Base-by-base conservation (phyloP, 2,888 invertebrate species). In the Branchipolynoe longqiensis region DNA sequence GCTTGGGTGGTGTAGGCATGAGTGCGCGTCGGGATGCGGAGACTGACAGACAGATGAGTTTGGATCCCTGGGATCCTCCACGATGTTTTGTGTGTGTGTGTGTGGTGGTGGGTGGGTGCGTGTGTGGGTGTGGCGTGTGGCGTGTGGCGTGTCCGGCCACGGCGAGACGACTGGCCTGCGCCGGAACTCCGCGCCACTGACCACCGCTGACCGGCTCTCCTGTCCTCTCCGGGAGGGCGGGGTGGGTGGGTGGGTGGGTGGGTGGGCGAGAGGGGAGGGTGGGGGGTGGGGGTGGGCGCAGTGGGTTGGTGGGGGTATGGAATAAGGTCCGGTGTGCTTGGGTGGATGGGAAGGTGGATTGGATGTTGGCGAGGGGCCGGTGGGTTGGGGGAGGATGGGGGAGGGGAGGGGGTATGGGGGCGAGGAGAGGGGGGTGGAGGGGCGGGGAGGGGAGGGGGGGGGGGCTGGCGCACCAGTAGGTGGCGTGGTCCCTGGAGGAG, bases 181-280 rank as follows among this genome's bases (percentile, higher is more conserved):
- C n/a, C n/a, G 56, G 56, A 56, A n/a, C 56, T 56, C 22, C 56
- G 56, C 56, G 56, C 56, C 56, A 56, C 56, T 56, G 56, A 56
- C 56, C 56, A 48, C 18, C 8, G 48, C 48, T 48, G 8, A 8
- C 48, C 48, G 48, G 48, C 8, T 48, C 48, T 8, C 8, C 48
- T 48, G 48, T 12, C 48, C 8, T 18, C 8, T 48, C 48, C 48
- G 48, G 48, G 8, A 18, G 48, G 8, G 48, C 48, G 8, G 8
- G 8, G 48, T 12, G 48, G 48, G 18, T 18, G 8, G 48, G 48
- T 48, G 48, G 48, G 8, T 48, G 8, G 48, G 48, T 8, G 48
- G 8, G 8, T 8, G 48, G 25, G 28, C 28, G n/a, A n/a, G n/a
- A n/a, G n/a, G n/a, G 62, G n/a, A 14, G 31, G 62, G 62, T 28